Percentiles rank a stretch among this genome's conserved stretches.
phyloP scores from a whole-genome alignment of 2,888 invertebrate species.

The Scaptomyza caliginosa region DNA sequence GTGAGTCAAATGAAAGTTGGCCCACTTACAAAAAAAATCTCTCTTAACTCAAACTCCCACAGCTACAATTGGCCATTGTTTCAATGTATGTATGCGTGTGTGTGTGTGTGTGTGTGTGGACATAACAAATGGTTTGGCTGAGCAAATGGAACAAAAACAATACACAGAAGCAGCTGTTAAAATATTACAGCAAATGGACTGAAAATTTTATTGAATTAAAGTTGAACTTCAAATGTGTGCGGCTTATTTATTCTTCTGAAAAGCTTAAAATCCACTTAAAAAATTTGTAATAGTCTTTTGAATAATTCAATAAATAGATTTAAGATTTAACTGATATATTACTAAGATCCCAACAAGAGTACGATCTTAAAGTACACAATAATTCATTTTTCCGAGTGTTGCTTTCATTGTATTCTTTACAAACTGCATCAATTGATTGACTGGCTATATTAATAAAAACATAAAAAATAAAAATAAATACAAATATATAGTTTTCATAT shows the following conservation, averaged over 20 bases:
- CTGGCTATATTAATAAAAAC: not conserved
- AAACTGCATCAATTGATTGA: not conserved
- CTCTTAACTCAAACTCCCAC: not conserved
- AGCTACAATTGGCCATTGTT: not conserved
- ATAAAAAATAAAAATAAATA: not conserved
- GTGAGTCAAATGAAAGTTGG: conserved; percentile 15
- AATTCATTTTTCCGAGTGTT: not conserved
- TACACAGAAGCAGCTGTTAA: not conserved
- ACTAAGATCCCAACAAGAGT: too few relatives aligned
- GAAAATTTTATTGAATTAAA: conserved; percentile 12
- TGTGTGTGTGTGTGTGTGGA: conserved; percentile 14
- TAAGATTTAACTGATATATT: too few relatives aligned
- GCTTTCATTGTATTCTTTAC: not conserved
- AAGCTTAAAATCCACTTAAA: not conserved
- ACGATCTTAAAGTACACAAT: not conserved
- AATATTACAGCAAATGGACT: conserved; percentile 4
- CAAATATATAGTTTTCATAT: not conserved
- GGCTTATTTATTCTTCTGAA: not conserved
- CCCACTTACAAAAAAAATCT: conserved; percentile 7
- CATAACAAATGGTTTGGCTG: conserved; percentile 12
- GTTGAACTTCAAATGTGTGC: conserved; percentile 1
- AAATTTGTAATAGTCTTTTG: not conserved
- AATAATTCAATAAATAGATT: conserved; percentile 10
- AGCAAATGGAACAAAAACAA: not conserved
- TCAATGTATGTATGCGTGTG: too few relatives aligned